Base-by-base conservation (phyloP, 2,113 vertebrate genomes). In the Lampris incognitus region DNA sequence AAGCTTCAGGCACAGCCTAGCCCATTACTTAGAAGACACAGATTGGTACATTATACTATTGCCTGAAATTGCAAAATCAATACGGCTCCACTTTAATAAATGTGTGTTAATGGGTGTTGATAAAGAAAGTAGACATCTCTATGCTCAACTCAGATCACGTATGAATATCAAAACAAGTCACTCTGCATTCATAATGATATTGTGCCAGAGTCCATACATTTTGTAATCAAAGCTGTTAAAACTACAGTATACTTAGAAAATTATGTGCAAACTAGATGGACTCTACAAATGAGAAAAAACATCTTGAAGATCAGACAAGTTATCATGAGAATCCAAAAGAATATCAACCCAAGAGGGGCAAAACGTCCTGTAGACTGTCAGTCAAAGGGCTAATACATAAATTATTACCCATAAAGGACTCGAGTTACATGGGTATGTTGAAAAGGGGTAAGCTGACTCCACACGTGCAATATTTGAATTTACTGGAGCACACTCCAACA, bases 331-430 rank as follows among this genome's bases (percentile, higher is more conserved):
- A 58, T 81, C 13, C 13, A 76, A 36, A 40, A 68, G n/a, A 10
- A 84, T 66, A 66, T 84, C 49, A 2, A 85, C 50, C 70, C 79
- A 83, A 55, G 55, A 49, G 2, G 67, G 36, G 36, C 41, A 54
- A 42, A 58, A 7, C 9, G 44, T 38, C 80, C 13, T 69, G n/a
- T 38, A 46, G 42, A 10, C 37, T 37, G 40, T 57, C 13, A 24
- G 36, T 42, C 52, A 69, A 42, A 49, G 60, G 56, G n/a, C 58
- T 73, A 1, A 58, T 57, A 1, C 49, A 48, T 62, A 63, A 2
- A 58, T 38, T 0, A 8, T 55, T 38, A 72, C 51, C 42, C 49
- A 56, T 9, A 51, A 8, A 66, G 64, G 44, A 8, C 44, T 38
- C 0, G 36, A n/a, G 69, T 76, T 0, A 7, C 60, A 81, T 44